Evolutionary conservation across 2,888 invertebrate species (phyloP), one percentile per base, ranked within the genome.

Genomic region (Dexiosoma caninum): DNA sequence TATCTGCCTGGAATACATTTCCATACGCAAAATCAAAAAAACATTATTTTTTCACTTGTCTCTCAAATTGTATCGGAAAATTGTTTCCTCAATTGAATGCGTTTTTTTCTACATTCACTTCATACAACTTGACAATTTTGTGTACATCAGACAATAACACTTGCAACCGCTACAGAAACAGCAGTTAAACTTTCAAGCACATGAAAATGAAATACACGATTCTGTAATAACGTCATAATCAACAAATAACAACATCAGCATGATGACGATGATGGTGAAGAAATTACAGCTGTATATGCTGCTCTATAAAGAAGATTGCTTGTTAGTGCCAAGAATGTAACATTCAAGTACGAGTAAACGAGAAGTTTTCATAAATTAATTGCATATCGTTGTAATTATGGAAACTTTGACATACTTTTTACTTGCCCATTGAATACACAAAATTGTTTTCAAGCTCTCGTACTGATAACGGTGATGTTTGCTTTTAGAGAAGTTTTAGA

Each of bases 361-460:
- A 85, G 84, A 85, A 83, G 83, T 84, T 88, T 86, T 85, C 84
- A 83, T 82, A 86, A 86, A 86, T 85, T 88, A 88, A 87, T 88
- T 88, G 86, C 88, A 85, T 84, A 86, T 85, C 86, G 85, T 81
- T 83, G 84, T 85, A 87, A 88, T 88, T 88, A 87, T 84, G 82
- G 85, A 75, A 86, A 87, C 83, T 85, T 85, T 72, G 83, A 77
- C 78, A 74, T 60, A 81, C 59, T 78, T 78, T 78, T 49, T 51
- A 49, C 7, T 51, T 49, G 49, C 14, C 42, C 74, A 75, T 71
- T 57, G 55, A 74, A 51, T 59, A 51, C 7, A 51, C 7, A 40
- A 46, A 57, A 46, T 16, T 35, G 6, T 9, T 40, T 42, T 32
- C 23, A 55, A 64, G n/a, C 53, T 46, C 21, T 62, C 46, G 37